Conservation (phyloP, 1,140 invertebrate genomes). For the Asobara japonica region DNA sequence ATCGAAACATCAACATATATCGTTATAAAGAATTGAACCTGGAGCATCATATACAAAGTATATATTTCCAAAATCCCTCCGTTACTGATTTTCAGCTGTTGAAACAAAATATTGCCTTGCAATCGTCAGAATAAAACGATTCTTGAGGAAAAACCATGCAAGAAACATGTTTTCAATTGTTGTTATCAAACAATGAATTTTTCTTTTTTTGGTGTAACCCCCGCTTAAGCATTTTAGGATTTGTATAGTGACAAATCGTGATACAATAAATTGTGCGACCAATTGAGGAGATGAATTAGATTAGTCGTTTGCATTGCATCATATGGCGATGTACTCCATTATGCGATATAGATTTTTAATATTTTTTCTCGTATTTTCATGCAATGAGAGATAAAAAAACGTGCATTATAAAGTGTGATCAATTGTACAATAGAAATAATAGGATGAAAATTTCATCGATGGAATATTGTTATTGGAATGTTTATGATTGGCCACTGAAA, state of each 20-base stretch:
- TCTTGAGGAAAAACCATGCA: no score
- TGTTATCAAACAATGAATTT: no score
- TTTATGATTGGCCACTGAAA: slow-evolving; percentile 8
- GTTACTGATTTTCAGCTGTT: no score
- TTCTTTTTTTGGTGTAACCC: no score
- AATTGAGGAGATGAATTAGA: background rate
- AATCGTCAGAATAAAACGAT: no score
- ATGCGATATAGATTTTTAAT: background rate
- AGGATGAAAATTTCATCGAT: background rate
- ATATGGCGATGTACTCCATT: slow-evolving; percentile 2
- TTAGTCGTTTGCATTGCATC: background rate
- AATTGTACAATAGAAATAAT: slow-evolving; percentile 14
- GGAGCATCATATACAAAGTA: no score
- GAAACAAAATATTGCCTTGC: no score
- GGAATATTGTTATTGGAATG: background rate
- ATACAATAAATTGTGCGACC: slow-evolving; percentile 2
- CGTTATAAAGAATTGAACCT: no score
- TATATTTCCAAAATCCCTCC: no score
- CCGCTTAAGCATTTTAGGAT: slow-evolving; percentile 4
- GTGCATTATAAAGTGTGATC: background rate
- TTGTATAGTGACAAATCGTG: background rate
- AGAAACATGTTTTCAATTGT: no score
- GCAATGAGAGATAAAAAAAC: background rate
- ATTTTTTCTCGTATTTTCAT: background rate
- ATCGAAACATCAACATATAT: no score